phyloP scores from a whole-genome alignment of 2,888 invertebrate species.

The Caenorhabditis sp. region DNA sequence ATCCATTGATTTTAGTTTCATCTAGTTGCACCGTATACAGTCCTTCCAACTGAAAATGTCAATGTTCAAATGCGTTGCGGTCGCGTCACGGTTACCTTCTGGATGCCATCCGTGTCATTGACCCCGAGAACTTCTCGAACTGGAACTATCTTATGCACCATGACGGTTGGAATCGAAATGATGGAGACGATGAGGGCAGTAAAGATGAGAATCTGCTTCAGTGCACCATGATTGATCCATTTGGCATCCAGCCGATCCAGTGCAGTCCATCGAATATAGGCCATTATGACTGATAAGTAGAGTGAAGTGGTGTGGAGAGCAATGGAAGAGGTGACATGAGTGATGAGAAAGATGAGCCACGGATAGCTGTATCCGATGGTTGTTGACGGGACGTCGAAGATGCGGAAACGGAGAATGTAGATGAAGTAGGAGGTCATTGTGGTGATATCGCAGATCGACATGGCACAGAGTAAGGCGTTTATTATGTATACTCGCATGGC shows the following conservation, averaged over 20 bases:
- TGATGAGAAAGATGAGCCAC: constrained; percentile 74
- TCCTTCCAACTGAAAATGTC: constrained; percentile 58
- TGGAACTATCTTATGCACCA: constrained; percentile 80
- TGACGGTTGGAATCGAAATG: constrained; percentile 80
- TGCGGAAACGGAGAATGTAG: constrained; percentile 78
- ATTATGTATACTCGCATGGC: constrained; percentile 72
- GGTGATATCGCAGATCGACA: constrained; percentile 81
- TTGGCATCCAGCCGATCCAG: constrained; percentile 73
- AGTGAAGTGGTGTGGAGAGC: constrained; percentile 81
- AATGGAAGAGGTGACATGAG: constrained; percentile 76
- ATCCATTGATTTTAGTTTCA: constrained; percentile 72
- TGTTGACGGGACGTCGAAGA: constrained; percentile 62
- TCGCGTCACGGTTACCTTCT: constrained; percentile 5
- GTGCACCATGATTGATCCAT: constrained; percentile 74
- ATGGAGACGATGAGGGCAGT: constrained; percentile 74
- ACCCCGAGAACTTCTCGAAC: constrained; percentile 66
- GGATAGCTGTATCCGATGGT: constrained; percentile 69
- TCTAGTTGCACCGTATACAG: constrained; percentile 70
- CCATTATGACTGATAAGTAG: constrained; percentile 80
- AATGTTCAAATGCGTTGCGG: background rate
- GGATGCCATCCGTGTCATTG: constrained; percentile 45
- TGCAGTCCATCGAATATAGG: constrained; percentile 79
- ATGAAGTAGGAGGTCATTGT: constrained; percentile 81
- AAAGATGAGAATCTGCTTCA: constrained; percentile 77
- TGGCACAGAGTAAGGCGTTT: constrained; percentile 71